Percentiles rank a stretch among this genome's conserved stretches.
phyloP scores from a whole-genome alignment of 2,113 vertebrate genomes.

The Notarius lentiginosus region DNA sequence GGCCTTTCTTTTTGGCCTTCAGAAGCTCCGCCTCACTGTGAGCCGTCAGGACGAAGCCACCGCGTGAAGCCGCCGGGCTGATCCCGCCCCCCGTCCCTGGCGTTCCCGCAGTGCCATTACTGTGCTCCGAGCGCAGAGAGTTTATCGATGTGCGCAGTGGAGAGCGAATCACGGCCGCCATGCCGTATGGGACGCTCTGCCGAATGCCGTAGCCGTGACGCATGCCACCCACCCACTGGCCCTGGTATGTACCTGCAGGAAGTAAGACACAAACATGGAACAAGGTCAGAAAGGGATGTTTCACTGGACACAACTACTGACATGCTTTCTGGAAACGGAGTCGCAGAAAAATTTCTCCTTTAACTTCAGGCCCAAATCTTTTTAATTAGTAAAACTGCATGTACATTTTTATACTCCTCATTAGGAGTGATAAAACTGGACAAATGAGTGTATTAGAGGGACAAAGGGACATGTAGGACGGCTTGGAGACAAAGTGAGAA shows the following conservation, averaged over 20 bases:
- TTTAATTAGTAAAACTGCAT: not conserved
- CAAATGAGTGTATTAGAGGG: no score
- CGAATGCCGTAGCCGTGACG: constrained; percentile 95
- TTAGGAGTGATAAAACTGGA: no score
- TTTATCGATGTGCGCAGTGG: constrained; percentile 98
- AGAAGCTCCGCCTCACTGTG: constrained; percentile 90
- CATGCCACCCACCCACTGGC: constrained; percentile 97
- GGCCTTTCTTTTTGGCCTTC: constrained; percentile 89
- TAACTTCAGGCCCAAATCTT: not conserved
- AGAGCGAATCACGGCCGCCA: constrained; percentile 96
- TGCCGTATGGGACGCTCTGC: constrained; percentile 97
- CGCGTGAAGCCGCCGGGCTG: constrained; percentile 87
- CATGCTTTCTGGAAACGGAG: not conserved
- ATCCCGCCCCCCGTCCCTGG: constrained; percentile 75
- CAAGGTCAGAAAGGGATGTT: not conserved
- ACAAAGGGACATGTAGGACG: no score
- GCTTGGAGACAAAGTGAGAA: no score
- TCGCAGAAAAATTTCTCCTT: not conserved
- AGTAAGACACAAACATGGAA: constrained; percentile 12
- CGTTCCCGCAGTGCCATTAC: constrained; percentile 81
- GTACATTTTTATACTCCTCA: not conserved
- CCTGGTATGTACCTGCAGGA: constrained; percentile 83
- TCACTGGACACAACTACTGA: not conserved
- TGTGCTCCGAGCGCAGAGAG: constrained; percentile 97
- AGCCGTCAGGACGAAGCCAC: constrained; percentile 93